Evolutionary conservation across 2,797 vertebrate species (phyloP).

Genomic region (Rallus crepitans): DNA sequence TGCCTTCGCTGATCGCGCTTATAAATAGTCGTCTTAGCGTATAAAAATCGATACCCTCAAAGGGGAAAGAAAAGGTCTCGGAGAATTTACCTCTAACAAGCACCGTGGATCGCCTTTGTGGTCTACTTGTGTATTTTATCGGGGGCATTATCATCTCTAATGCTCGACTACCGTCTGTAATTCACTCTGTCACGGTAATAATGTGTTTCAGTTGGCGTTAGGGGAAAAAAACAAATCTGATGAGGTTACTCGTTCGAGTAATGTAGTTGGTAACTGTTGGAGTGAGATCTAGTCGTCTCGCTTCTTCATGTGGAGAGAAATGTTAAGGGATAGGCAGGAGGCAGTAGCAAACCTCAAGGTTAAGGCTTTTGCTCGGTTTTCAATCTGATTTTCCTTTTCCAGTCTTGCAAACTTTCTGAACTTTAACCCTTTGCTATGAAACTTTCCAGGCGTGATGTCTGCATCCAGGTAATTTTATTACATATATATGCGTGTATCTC

Average conservation of each 20-base stretch:
- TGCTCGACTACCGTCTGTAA: background rate
- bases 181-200: background rate
- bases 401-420: slow-evolving; percentile 50
- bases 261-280: background rate
- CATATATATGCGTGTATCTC: background rate
- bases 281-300: background rate
- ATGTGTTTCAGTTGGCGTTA: background rate
- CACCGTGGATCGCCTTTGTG: background rate
- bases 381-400: slow-evolving; percentile 22
- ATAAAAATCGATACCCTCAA: slow-evolving; percentile 24
- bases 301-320: background rate
- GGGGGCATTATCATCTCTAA: background rate
- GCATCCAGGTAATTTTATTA: slow-evolving; percentile 44
- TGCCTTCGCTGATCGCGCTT: slow-evolving; percentile 56
- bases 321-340: background rate
- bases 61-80: background rate
- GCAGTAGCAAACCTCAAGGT: slow-evolving; percentile 10
- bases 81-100: background rate
- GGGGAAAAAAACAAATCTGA: background rate
- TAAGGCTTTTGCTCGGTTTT: background rate
- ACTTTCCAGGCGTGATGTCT: slow-evolving; percentile 2
- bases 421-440: slow-evolving; percentile 53
- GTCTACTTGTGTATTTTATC: background rate
- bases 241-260: background rate
- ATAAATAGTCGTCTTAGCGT: slow-evolving; percentile 6